Conservation (phyloP, 2,888 invertebrate genomes). For the Oxystoma pomonae region DNA sequence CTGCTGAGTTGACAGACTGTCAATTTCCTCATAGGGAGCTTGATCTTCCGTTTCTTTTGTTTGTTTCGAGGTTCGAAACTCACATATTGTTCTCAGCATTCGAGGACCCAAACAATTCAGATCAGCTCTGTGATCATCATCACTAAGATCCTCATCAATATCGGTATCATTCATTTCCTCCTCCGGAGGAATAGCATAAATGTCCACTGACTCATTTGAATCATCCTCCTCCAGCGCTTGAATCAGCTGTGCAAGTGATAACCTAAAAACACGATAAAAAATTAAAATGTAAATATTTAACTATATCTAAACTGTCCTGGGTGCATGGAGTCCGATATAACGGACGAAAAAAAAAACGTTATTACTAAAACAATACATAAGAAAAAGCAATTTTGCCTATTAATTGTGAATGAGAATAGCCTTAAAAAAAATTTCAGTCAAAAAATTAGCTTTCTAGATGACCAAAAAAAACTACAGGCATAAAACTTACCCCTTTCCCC, state of each 20-base stretch:
- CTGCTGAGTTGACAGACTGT: too few relatives aligned
- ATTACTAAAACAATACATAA: too few relatives aligned
- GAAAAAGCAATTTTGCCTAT: too few relatives aligned
- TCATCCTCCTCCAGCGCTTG: not conserved
- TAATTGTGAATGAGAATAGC: too few relatives aligned
- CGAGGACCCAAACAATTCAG: conserved; percentile 6
- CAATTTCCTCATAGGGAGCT: too few relatives aligned
- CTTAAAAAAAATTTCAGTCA: too few relatives aligned
- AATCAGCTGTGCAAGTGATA: not conserved
- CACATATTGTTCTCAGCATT: not conserved
- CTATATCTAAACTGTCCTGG: not conserved
- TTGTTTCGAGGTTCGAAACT: not conserved
- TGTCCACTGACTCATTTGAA: not conserved
- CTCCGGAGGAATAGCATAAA: too few relatives aligned
- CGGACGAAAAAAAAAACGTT: not conserved
- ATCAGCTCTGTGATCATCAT: conserved; percentile 4
- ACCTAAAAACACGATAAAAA: not conserved
- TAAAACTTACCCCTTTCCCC: too few relatives aligned
- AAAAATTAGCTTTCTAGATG: too few relatives aligned
- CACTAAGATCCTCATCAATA: conserved; percentile 3
- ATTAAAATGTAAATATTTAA: too few relatives aligned
- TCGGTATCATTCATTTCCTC: conserved; percentile 3
- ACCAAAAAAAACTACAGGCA: too few relatives aligned
- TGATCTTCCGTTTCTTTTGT: not conserved
- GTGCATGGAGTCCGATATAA: not conserved